Evolutionary conservation across 2,888 invertebrate species (phyloP), one percentile per base, ranked within the genome.

Genomic region (Sycophila texana): DNA sequence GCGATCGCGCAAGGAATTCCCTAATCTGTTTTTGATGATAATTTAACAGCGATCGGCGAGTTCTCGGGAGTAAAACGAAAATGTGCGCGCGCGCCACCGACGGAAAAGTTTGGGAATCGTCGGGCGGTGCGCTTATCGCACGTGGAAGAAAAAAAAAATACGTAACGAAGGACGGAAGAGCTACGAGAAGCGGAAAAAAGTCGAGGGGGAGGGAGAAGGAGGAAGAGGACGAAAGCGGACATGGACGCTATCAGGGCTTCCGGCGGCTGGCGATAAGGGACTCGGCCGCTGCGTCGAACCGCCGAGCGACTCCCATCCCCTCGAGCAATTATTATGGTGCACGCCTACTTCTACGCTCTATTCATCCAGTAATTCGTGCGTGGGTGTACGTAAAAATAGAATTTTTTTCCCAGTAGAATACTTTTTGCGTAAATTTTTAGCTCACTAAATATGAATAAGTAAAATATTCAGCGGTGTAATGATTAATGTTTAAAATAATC

Each of bases 11-110:
- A 74, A 18, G 65, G 65, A 26, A 18, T n/a, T 22, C 70, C n/a
- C 65, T 77, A 77, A 77, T 49, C 57, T 71, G 65, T 77, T 77
- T 77, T 71, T 77, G 77, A 77, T 71, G 77, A 57, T 71, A 53
- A 55, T 71, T 71, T 61, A 70, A 76, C 70, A 61, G 51, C 72
- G 53, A 57, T 18, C 7, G 10, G 30, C 4, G 22, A 0, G 12
- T 61, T 49, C 20, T 30, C 58, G 30, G 20, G 53, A 60, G 5
- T 30, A 55, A 60, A 39, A 30, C 18, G 13, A 60, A 66, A 58
- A 51, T 49, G 1, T 55, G 47, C 47, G 16, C 63, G 47, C 47
- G 16, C 22, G 7, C 14, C 20, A 47, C 20, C 20, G 18, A 14
- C 18, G 18, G 49, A 71, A 47, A 16, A 60, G 60, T 68, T 55